Base-by-base conservation (phyloP, 2,888 invertebrate genomes). In the Chrysolina oricalcia region DNA sequence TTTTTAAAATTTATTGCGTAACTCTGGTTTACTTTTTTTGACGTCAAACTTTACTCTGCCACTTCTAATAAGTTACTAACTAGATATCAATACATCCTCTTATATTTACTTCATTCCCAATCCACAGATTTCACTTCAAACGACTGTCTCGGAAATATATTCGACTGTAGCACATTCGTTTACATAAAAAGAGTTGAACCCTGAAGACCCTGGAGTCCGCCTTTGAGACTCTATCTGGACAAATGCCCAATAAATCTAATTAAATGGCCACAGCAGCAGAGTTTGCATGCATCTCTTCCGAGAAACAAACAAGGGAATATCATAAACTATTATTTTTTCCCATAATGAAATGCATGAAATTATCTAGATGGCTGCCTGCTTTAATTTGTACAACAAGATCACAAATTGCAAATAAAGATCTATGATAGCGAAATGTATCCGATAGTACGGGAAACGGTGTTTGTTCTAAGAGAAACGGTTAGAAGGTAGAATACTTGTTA, bases 241-340 rank as follows among this genome's bases (percentile, higher is more conserved):
- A 81, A 82, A 84, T 84, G 80, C 81, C 81, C 80, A 80, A 85
- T 85, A 85, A 85, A 85, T 85, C 85, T 85, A 85, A 85, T 85
- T 85, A 85, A 85, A 81, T 80, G 76, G 82, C 81, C 76, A 65
- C 73, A 72, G 63, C 48, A 72, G 50, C 69, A 68, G 76, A 78
- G 81, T 82, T 53, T 75, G 81, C 81, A 81, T 83, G 83, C 80
- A 69, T 76, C 80, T 79, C 80, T 84, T 84, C 84, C 78, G 59
- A 81, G 84, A 84, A 84, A 80, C 82, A 80, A 78, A 83, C 80
- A 81, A 81, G 78, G 75, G 81, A 80, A 78, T 78, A 81, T 84
- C 81, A 83, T 84, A 83, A 83, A 84, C 78, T 73, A 81, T 81
- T 75, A 81, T 80, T 83, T 83, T 84, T 82, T 73, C 76, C 63